These are phyloP conservation scores for Hepsetus odoe DNA, from an alignment of 2,113 vertebrate species.

Conservation along the genomic window DNA sequence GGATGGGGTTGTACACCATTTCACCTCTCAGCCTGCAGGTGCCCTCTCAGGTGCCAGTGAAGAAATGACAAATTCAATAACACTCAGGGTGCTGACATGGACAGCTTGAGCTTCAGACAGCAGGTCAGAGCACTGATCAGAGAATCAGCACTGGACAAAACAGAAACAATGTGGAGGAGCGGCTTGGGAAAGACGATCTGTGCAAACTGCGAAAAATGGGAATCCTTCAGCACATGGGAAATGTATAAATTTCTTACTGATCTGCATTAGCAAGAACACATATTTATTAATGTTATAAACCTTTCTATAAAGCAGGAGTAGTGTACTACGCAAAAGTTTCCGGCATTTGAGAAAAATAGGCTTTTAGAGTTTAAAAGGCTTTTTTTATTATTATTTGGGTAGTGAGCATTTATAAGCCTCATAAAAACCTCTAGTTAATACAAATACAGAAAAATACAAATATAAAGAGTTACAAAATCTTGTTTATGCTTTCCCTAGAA, in stretches of 20 bases:
- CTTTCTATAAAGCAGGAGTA: background rate
- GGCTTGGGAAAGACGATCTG: background rate
- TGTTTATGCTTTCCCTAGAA: no score
- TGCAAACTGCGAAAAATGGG: background rate
- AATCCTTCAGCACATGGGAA: background rate
- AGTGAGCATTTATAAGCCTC: no score
- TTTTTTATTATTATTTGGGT: no score
- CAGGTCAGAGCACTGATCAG: slow-evolving; percentile 59
- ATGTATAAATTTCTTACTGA: background rate
- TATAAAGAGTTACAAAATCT: no score
- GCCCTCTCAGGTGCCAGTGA: slow-evolving; percentile 71
- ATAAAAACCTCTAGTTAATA: no score
- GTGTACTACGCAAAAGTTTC: no score
- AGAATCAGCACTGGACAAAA: background rate
- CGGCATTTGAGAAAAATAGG: no score
- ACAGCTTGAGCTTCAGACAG: slow-evolving; percentile 69
- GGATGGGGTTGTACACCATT: slow-evolving; percentile 43
- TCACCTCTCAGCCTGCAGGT: slow-evolving; percentile 67
- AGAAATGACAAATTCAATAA: slow-evolving; percentile 80
- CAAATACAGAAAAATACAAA: no score
- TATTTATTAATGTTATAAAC: background rate
- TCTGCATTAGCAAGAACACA: background rate
- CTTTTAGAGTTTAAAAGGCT: no score
- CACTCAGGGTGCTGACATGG: slow-evolving; percentile 67
- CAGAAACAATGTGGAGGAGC: background rate